Conservation (phyloP, 2,797 vertebrate species). For the Manis crassicaudata region DNA sequence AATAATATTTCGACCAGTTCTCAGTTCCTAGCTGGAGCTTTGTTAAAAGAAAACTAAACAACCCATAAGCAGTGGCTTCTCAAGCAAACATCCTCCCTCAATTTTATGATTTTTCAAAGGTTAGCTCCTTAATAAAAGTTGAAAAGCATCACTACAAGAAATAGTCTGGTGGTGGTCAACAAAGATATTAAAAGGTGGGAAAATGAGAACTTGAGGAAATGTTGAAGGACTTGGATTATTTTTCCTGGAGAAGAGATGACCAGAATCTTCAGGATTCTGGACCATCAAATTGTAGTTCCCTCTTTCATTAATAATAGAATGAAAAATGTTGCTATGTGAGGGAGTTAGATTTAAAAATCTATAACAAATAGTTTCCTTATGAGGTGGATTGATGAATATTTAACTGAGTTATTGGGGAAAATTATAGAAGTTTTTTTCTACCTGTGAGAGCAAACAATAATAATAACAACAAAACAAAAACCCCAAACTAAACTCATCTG, state of each 20-base stretch:
- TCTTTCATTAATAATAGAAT: constrained; percentile 14
- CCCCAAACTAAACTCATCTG: background rate
- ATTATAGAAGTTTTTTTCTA: constrained; percentile 12
- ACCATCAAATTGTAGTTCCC: constrained; percentile 24
- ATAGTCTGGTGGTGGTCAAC: background rate
- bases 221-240: constrained; percentile 32
- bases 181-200: constrained; percentile 24
- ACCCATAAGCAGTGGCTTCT: background rate
- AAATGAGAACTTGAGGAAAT: constrained; percentile 40
- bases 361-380: background rate
- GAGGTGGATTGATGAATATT: constrained; percentile 28
- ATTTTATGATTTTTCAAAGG: constrained; percentile 47
- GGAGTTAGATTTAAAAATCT: constrained; percentile 40
- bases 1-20: constrained; percentile 57
- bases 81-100: background rate
- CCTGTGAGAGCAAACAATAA: background rate
- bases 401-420: constrained; percentile 32
- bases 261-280: constrained; percentile 20
- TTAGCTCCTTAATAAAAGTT: constrained; percentile 27
- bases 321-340: background rate
- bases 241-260: constrained; percentile 23
- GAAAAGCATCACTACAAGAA: constrained; percentile 12
- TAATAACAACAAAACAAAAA: background rate
- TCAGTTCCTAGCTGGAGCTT: constrained; percentile 28
- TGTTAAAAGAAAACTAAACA: constrained; percentile 43